Evolutionary conservation across 2,113 vertebrate genomes (phyloP).

Genomic region (Quiscalus mexicanus): DNA sequence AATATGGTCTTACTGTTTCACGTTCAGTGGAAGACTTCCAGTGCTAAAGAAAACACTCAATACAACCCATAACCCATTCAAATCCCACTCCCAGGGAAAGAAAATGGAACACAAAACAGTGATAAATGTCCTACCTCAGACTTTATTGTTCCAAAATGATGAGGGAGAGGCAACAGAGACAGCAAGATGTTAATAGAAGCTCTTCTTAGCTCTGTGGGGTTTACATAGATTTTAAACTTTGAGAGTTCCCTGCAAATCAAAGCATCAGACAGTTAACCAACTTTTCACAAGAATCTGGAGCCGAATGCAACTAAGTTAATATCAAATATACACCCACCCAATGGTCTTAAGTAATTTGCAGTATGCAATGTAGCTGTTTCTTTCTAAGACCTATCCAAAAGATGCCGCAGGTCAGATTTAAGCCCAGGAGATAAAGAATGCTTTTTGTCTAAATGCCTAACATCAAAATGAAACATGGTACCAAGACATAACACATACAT

Average conservation of each 20-base stretch:
- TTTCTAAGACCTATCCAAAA: not conserved
- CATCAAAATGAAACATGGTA: not conserved
- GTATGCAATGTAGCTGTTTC: not conserved
- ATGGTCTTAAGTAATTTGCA: not conserved
- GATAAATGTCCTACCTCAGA: slow-evolving; percentile 83
- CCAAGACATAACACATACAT: not conserved
- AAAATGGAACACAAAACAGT: not conserved
- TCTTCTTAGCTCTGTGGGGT: slow-evolving; percentile 92
- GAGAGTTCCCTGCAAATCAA: slow-evolving; percentile 87
- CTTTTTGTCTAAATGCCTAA: not conserved
- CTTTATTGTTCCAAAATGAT: slow-evolving; percentile 94
- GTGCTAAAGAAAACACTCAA: not conserved
- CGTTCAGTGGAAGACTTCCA: not conserved
- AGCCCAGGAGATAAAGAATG: not conserved
- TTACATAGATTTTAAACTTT: slow-evolving; percentile 96
- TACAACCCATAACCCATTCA: not conserved
- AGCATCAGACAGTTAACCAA: slow-evolving; percentile 16
- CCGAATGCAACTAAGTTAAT: not conserved
- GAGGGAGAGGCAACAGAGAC: slow-evolving; percentile 92
- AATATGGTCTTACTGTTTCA: not conserved
- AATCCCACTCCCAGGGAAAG: not conserved
- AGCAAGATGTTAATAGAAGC: slow-evolving; percentile 94
- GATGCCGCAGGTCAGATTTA: not conserved
- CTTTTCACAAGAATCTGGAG: not conserved
- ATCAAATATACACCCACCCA: not conserved